phyloP scores from a whole-genome alignment of 2,888 invertebrate species.

The Philaethria dido region DNA sequence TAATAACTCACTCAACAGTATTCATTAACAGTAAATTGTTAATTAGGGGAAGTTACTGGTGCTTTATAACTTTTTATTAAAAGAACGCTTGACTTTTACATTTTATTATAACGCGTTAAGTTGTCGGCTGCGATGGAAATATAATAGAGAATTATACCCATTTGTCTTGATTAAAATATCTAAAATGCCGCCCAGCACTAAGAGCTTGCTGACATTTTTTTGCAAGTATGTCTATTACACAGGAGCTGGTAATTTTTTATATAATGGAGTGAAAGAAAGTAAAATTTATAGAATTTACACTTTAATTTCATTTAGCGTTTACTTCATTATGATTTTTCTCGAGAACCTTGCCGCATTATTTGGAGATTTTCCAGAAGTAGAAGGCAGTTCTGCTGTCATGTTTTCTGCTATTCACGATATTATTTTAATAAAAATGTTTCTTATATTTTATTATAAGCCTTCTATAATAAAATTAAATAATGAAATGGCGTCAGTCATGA shows the following conservation, averaged over 20 bases:
- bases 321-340: conserved; percentile 68
- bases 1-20: conserved; percentile 29
- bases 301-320: conserved; percentile 61
- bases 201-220: conserved; percentile 57
- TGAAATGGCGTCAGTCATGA: conserved; percentile 66
- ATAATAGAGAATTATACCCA: conserved; percentile 20
- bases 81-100: conserved; percentile 11
- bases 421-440: conserved; percentile 69
- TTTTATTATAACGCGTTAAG: not conserved
- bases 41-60: conserved; percentile 20
- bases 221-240: conserved; percentile 70
- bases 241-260: conserved; percentile 71
- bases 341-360: conserved; percentile 71
- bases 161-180: conserved; percentile 16
- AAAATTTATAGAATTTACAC: conserved; percentile 59
- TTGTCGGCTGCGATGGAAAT: conserved; percentile 4
- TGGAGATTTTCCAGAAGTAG: conserved; percentile 68
- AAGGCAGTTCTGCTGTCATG: conserved; percentile 74
- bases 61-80: conserved; percentile 10
- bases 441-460: conserved; percentile 65
- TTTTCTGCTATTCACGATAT: conserved; percentile 73
- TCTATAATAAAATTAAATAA: conserved; percentile 70
- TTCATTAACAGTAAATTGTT: conserved; percentile 28
- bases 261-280: conserved; percentile 60
- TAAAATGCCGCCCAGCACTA: conserved; percentile 61